Percentiles rank a stretch among this genome's conserved stretches.
These are phyloP conservation scores for Polylopha cassiicola DNA, from an alignment of 2,888 invertebrate species.

Conservation along the genomic window DNA sequence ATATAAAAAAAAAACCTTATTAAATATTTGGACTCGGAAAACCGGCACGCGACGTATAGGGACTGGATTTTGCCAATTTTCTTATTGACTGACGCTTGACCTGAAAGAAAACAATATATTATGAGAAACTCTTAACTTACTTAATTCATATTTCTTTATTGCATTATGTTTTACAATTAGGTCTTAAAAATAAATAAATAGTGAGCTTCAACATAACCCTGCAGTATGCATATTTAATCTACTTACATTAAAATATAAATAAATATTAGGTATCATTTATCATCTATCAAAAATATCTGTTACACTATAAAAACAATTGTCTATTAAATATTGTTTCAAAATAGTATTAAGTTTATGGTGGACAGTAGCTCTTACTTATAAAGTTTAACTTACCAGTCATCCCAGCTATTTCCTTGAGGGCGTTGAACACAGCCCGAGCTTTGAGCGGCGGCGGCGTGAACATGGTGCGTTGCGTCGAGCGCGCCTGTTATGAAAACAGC, in stretches of 20 bases:
- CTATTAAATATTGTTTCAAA: too few relatives aligned
- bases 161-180: too few relatives aligned
- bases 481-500: too few relatives aligned
- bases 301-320: too few relatives aligned
- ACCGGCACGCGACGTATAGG: conserved; percentile 93
- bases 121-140: conserved; percentile 55
- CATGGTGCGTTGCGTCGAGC: conserved; percentile 91
- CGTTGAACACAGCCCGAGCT: conserved; percentile 85
- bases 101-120: conserved; percentile 53
- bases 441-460: conserved; percentile 88
- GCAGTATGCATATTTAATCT: too few relatives aligned
- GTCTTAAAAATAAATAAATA: not conserved
- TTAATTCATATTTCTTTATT: too few relatives aligned
- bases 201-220: too few relatives aligned
- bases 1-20: conserved; percentile 71
- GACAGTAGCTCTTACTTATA: too few relatives aligned
- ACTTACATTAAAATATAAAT: too few relatives aligned
- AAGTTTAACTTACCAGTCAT: conserved; percentile 87
- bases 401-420: conserved; percentile 90
- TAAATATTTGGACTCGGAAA: conserved; percentile 91
- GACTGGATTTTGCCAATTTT: conserved; percentile 95
- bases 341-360: too few relatives aligned
- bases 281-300: too few relatives aligned
- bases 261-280: too few relatives aligned
- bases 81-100: conserved; percentile 81